Evolutionary conservation across 2,113 vertebrate genomes (phyloP).

Genomic region (Antechinus flavipes): DNA sequence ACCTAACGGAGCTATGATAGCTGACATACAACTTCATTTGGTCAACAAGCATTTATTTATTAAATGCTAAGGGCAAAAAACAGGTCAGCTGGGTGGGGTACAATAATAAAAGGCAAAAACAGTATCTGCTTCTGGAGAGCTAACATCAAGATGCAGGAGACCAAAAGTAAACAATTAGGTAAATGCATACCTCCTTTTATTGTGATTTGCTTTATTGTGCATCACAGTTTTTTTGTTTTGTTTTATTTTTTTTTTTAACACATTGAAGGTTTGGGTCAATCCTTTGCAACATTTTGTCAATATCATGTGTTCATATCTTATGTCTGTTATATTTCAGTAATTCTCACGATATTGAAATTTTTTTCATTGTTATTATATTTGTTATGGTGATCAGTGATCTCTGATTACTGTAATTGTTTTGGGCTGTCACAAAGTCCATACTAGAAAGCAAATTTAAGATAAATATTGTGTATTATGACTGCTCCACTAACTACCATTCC

Average conservation of each 20-base stretch:
- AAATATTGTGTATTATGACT: background rate
- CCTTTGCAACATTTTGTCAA: background rate
- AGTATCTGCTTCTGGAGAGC: background rate
- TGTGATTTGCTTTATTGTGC: background rate
- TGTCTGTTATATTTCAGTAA: background rate
- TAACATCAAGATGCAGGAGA: background rate
- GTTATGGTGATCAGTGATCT: background rate
- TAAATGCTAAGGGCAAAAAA: background rate
- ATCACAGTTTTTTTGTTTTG: too few species aligned
- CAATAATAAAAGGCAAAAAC: background rate
- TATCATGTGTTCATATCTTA: background rate
- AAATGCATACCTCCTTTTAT: background rate
- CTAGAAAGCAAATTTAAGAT: background rate
- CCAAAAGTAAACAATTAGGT: background rate
- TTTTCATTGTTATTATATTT: background rate
- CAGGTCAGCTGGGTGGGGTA: background rate
- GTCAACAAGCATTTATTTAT: background rate
- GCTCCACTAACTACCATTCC: background rate
- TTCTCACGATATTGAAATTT: background rate
- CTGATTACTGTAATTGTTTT: background rate
- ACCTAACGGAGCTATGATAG: background rate
- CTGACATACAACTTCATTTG: background rate
- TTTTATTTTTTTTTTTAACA: background rate
- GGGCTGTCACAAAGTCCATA: background rate
- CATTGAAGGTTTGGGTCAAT: background rate